Evolutionary conservation across 2,113 vertebrate species (phyloP), one percentile per base, ranked within the genome.

Genomic region (Corapipo altera): DNA sequence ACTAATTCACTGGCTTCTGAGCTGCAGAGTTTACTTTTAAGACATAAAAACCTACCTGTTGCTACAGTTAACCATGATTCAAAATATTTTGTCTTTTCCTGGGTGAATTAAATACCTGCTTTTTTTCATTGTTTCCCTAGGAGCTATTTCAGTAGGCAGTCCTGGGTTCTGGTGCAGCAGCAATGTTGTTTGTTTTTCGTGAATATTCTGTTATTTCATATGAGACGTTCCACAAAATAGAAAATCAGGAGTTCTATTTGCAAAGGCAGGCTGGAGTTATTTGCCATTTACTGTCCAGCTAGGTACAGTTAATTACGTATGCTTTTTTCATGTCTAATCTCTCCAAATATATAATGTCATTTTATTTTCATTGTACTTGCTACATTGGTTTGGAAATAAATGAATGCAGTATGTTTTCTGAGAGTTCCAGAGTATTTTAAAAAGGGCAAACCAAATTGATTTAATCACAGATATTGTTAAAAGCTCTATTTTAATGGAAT

Each of bases 381-480:
- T 70, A 4, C 3, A 2, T 85, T 89, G 82, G 52, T 82, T 54
- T 91, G 73, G 52, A 96, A 88, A 88, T 69, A 93, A 96, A 94
- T 88, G 89, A 9, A 69, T 85, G 30, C 23, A 89, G 18, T 58
- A 43, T 78, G 78, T 94, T 95, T 91, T 74, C 65, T 28, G 54
- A 93, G 91, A 83, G 91, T 94, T 93, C n/a, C 57, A 11, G 58
- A 66, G 70, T 69, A 26, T 94, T 96, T 88, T 91, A 4, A 52
- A 91, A 92, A 96, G 92, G 95, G 96, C 94, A 97, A 96, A 95
- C 49, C 57, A 85, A 37, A 89, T 89, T 89, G 73, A 88, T 94
- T 91, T 83, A 67, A 94, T 90, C 76, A 33, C 73, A 96, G 91
- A 59, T 96, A 83, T 32, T 89, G 78, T 95, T 91, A 85, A 85